Base-by-base conservation (phyloP, 2,797 vertebrate species). In the Anomalospiza imberbis region DNA sequence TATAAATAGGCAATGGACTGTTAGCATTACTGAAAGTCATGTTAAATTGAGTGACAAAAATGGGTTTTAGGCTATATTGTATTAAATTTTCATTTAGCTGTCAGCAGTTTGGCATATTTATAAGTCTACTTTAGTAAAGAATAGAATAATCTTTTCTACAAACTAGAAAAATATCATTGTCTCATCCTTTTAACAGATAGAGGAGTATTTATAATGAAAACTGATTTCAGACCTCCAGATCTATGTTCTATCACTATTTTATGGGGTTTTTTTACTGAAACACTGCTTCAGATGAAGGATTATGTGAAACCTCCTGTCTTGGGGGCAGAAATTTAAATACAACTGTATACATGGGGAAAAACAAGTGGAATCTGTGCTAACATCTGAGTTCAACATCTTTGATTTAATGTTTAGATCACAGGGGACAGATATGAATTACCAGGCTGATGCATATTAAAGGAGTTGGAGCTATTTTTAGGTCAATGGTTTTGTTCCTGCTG, bases 391-490 rank as follows among this genome's bases (percentile, higher is more conserved):
- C 87, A 91, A 81, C 85, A 88, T 92, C 70, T 92, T 92, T 88
- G 89, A 95, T 94, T 95, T 84, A 84, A 67, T 63, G 73, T 81
- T 95, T 91, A 40, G 45, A 85, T 95, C 95, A 84, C 92, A 91
- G 53, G 92, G 83, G 92, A 92, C 60, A 88, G 82, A 94, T 93
- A 93, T 60, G 94, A 96, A 94, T 93, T 96, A 84, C 91, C 76
- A 90, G 73, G 28, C 94, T 94, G 94, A 91, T 96, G 89, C 76
- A 93, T 95, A 95, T 96, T 91, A 76, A 90, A 94, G 48, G 45
- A 73, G 48, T 48, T 82, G 45, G 51, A 95, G 79, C 89, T 97
- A 96, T 96, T 97, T 96, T 96, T 97, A 96, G 91, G 77, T 91
- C 88, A 70, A 9, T 89, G 85, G 80, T 79, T 96, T 96, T 93